A percentile compares a stretch with the other conserved stretches of the same genome.
These are phyloP conservation scores for Lerema accius DNA, from an alignment of 1,140 invertebrate species.

Conservation along the genomic window DNA sequence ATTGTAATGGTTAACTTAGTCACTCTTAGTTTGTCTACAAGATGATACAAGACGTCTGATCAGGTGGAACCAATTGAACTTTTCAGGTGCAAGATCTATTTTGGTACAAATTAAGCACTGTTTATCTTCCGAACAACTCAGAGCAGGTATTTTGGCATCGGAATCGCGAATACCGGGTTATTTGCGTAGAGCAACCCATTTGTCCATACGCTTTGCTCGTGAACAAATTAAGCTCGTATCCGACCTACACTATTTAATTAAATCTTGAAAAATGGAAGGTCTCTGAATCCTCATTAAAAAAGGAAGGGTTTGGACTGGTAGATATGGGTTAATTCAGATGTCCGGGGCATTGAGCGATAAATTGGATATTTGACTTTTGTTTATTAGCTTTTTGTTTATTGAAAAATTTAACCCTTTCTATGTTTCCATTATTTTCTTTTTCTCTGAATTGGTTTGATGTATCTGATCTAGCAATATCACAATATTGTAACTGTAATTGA, in stretches of 20 bases:
- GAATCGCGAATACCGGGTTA: constrained; percentile 26
- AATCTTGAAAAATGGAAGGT: constrained; percentile 43
- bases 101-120: neutral
- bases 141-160: constrained; percentile 7
- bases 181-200: constrained; percentile 31
- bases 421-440: no score
- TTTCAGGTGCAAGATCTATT: no score
- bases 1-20: no score
- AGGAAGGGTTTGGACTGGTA: constrained; percentile 28
- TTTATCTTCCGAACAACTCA: neutral
- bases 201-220: constrained; percentile 18
- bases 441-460: no score
- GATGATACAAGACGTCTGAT: no score
- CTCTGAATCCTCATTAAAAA: constrained; percentile 36
- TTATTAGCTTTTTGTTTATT: neutral
- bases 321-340: constrained; percentile 20
- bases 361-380: constrained; percentile 13
- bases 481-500: no score
- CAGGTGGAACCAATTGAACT: no score
- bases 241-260: constrained; percentile 47
- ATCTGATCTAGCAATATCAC: no score
- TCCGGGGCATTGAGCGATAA: constrained; percentile 14
- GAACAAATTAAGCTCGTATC: constrained; percentile 39
- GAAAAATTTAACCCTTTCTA: neutral
- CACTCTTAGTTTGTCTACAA: no score